Conservation (phyloP, 1,140 invertebrate species). For the Euwallacea similis region DNA sequence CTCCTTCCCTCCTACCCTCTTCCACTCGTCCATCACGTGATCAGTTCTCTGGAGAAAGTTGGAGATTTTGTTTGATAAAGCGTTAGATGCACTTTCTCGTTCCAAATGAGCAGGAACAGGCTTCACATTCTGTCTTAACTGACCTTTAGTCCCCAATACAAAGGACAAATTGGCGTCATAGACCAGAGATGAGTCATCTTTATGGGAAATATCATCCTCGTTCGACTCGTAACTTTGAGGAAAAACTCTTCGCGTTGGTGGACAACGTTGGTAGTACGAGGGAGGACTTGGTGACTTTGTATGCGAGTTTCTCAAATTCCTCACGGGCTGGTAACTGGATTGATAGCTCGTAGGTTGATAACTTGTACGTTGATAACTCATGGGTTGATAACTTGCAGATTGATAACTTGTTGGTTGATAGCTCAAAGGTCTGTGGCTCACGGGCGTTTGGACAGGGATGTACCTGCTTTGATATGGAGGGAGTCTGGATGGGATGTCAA, state of each 20-base stretch:
- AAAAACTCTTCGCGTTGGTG: conserved; percentile 62
- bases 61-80: conserved; percentile 72
- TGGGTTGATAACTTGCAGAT: too few relatives aligned
- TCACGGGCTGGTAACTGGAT: not conserved
- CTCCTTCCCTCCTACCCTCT: conserved; percentile 63
- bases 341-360: not conserved
- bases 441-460: conserved; percentile 15
- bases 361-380: not conserved
- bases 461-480: conserved; percentile 17
- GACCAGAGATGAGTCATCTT: conserved; percentile 74
- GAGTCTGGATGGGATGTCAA: not conserved
- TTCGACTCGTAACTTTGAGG: conserved; percentile 61
- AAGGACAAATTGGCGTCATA: conserved; percentile 81
- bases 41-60: conserved; percentile 80
- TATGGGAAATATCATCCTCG: conserved; percentile 60
- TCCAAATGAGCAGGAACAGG: conserved; percentile 74
- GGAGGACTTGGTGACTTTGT: not conserved
- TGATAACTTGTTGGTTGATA: too few relatives aligned
- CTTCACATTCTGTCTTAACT: conserved; percentile 67
- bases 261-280: conserved; percentile 44
- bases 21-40: conserved; percentile 84
- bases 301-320: conserved; percentile 22
- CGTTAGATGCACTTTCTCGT: conserved; percentile 72
- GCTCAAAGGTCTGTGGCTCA: conserved; percentile 13
- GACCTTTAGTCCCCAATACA: conserved; percentile 69